Evolutionary conservation across 2,888 invertebrate species (phyloP).

Genomic region (Zygaena filipendulae): DNA sequence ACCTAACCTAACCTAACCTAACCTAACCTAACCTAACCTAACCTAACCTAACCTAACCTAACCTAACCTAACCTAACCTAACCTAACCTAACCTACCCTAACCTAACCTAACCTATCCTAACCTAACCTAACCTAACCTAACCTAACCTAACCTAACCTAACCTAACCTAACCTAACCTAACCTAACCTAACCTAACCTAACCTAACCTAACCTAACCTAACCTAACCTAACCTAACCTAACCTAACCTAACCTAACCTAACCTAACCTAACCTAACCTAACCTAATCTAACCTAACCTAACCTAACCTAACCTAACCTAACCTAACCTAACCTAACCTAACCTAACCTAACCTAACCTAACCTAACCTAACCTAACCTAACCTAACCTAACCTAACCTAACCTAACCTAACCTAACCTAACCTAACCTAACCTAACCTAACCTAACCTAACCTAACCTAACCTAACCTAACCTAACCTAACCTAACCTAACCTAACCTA

Average conservation of each 20-base stretch:
- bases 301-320: constrained; percentile 13
- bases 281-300: constrained; percentile 6
- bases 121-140: constrained; percentile 8
- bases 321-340: constrained; percentile 5
- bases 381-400: constrained; percentile 9
- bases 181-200: constrained; percentile 9
- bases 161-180: constrained; percentile 7
- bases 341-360: constrained; percentile 4
- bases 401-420: constrained; percentile 3
- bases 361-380: too few relatives aligned
- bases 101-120: too few relatives aligned
- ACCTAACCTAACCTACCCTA: too few relatives aligned
- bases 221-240: constrained; percentile 4
- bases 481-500: constrained; percentile 12
- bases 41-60: constrained; percentile 15
- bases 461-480: constrained; percentile 7
- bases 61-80: constrained; percentile 12
- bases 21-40: constrained; percentile 14
- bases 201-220: constrained; percentile 8
- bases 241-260: constrained; percentile 3
- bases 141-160: constrained; percentile 8
- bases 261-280: constrained; percentile 8
- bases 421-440: constrained; percentile 1
- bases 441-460: not conserved
- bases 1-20: constrained; percentile 14